A percentile compares a stretch with the other conserved stretches of the same genome.
phyloP scores from a whole-genome alignment of 2,113 vertebrate species.

The Podiceps cristatus region DNA sequence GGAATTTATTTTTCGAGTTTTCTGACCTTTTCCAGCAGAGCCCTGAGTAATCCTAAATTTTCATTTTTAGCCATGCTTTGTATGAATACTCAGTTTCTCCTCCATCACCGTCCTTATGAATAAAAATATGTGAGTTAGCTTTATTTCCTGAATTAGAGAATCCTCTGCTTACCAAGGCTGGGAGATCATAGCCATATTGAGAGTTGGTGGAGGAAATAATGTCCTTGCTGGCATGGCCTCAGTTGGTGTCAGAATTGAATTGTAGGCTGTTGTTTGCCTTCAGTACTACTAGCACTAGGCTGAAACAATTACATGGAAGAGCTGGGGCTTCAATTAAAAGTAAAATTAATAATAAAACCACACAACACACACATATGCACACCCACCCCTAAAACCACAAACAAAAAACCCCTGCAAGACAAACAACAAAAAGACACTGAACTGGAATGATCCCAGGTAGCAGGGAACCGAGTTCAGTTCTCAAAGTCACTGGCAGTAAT shows the following conservation, averaged over 20 bases:
- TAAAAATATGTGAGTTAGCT: background rate
- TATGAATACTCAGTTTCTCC: background rate
- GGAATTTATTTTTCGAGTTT: background rate
- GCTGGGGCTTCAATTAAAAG: background rate
- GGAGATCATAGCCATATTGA: background rate
- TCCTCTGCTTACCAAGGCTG: background rate
- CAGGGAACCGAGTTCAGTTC: background rate
- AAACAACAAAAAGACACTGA: background rate
- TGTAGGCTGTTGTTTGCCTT: background rate
- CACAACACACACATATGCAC: too few species aligned
- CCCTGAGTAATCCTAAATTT: background rate
- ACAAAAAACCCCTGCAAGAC: background rate
- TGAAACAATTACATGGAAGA: background rate
- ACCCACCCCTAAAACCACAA: background rate
- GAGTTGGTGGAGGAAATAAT: background rate
- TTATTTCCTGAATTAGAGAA: background rate
- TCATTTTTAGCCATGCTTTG: background rate
- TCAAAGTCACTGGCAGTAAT: constrained; percentile 12
- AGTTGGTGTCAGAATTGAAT: background rate
- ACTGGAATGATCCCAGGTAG: background rate
- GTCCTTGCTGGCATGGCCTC: background rate
- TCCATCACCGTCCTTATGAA: background rate
- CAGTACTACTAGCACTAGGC: rapidly evolving
- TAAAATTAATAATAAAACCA: background rate
- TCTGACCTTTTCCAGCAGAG: background rate